Evolutionary conservation across 2,797 vertebrate genomes (phyloP).

Genomic region (Helarctos malayanus): DNA sequence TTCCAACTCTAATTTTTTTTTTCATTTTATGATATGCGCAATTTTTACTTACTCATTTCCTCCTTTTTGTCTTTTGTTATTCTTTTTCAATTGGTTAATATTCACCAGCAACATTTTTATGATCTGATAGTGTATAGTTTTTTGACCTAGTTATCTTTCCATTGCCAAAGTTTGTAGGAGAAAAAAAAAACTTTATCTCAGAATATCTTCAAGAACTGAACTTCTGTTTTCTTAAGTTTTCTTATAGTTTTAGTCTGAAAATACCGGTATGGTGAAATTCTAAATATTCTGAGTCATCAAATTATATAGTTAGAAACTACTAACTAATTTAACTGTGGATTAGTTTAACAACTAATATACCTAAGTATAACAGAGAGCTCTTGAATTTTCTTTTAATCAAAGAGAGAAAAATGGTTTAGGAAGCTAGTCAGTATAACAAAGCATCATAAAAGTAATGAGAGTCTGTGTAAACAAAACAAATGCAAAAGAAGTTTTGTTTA

Average conservation of each 20-base stretch:
- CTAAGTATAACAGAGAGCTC: slow-evolving; percentile 83
- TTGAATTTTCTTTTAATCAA: slow-evolving; percentile 85
- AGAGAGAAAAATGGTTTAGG: slow-evolving; percentile 76
- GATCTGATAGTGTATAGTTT: slow-evolving; percentile 79
- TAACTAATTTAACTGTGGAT: slow-evolving; percentile 81
- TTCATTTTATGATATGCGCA: not conserved
- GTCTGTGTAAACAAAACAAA: slow-evolving; percentile 75
- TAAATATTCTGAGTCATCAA: slow-evolving; percentile 70
- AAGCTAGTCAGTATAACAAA: slow-evolving; percentile 68
- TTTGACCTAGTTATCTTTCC: not conserved
- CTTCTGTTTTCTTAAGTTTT: slow-evolving; percentile 65
- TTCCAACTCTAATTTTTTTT: not conserved
- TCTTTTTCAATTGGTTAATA: slow-evolving; percentile 67
- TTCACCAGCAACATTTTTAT: slow-evolving; percentile 84
- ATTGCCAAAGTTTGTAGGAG: not conserved
- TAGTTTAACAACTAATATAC: slow-evolving; percentile 40
- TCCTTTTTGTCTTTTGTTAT: not conserved
- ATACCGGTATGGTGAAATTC: not conserved
- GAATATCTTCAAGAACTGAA: slow-evolving; percentile 61
- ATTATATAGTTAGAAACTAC: slow-evolving; percentile 73
- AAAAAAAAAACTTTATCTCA: not conserved
- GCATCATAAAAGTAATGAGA: slow-evolving; percentile 61
- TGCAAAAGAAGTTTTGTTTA: slow-evolving; percentile 59
- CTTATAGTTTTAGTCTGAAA: slow-evolving; percentile 70
- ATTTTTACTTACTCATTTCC: not conserved